These are phyloP conservation scores for Brenthis daphne DNA, from an alignment of 2,888 invertebrate genomes.

Conservation along the genomic window DNA sequence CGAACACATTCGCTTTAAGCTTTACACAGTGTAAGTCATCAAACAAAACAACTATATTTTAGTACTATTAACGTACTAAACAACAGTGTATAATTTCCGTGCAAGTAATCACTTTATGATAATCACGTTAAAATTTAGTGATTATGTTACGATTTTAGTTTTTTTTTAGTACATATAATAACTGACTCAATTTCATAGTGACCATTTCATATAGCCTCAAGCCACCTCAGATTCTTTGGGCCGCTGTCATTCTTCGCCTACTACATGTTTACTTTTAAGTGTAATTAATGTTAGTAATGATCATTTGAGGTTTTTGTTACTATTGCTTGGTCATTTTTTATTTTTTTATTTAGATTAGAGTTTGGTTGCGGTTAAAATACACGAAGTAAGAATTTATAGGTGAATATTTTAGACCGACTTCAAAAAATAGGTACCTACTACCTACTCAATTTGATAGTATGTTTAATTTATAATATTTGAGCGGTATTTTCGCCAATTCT, in stretches of 20 bases:
- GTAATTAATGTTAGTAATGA: slow-evolving; percentile 43
- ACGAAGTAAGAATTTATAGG: not conserved
- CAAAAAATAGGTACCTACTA: no score
- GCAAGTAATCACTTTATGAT: slow-evolving; percentile 34
- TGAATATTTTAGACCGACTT: not conserved
- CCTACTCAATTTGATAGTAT: no score
- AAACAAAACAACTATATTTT: not conserved
- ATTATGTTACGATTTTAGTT: slow-evolving; percentile 40
- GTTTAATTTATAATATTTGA: no score
- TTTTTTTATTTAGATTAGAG: slow-evolving; percentile 11
- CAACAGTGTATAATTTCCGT: slow-evolving; percentile 11
- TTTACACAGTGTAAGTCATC: not conserved
- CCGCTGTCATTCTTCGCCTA: slow-evolving; percentile 45
- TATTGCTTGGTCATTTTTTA: slow-evolving; percentile 25
- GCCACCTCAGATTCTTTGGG: slow-evolving; percentile 43
- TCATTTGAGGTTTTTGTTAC: slow-evolving; percentile 31
- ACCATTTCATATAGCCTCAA: slow-evolving; percentile 44
- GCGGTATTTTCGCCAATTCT: no score
- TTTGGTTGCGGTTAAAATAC: not conserved
- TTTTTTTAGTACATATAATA: slow-evolving; percentile 42
- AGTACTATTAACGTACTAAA: slow-evolving; percentile 1
- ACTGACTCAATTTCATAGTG: slow-evolving; percentile 39
- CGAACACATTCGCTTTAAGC: no score
- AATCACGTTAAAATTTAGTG: slow-evolving; percentile 42
- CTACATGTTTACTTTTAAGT: slow-evolving; percentile 47